Evolutionary conservation across 1,140 invertebrate species (phyloP), one percentile per base, ranked within the genome.

Genomic region (Drosophila neocordata): DNA sequence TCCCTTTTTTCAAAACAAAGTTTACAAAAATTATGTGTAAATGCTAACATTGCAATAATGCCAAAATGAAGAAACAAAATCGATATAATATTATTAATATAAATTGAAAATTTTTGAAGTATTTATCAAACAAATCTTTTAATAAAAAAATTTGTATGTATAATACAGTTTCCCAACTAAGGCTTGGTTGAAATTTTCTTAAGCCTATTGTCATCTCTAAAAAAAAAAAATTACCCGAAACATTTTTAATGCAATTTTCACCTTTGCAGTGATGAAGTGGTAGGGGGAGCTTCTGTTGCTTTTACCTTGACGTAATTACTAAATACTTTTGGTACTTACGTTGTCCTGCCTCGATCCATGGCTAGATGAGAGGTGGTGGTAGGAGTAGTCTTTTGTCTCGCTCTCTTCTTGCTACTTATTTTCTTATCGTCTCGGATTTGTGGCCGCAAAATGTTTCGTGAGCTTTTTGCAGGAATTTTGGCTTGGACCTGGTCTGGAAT

Each of bases 381-480:
- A 15, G 63, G 12, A 35, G 8, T 67, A 34, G 41, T 31, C 52
- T 22, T 58, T 15, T 57, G 48, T 35, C 57, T 72, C 65, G 41
- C 48, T 62, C 51, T 38, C 27, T 66, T 61, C 52, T 52, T 83
- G 63, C 76, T 88, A 79, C 83, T 87, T 88, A 88, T 83, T 87
- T 88, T 83, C 76, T 88, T 87, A 88, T 87, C 83, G 83, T 77
- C 76, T 88, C 76, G 83, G 83, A 88, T 88, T 88, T 88, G 82
- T 79, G 83, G 79, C 83, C 82, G 75, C 82, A 85, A 85, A 87
- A 65, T 82, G 74, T 82, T 74, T 87, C 82, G 82, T 87, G 79
- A 57, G 84, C 79, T 87, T 87, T 87, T 74, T 80, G 85, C 69
- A 87, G 82, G 78, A 87, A 88, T 88, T 88, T 88, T 79, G 72